Base-by-base conservation (phyloP, 2,888 invertebrate genomes). In the Harmothoe impar region DNA sequence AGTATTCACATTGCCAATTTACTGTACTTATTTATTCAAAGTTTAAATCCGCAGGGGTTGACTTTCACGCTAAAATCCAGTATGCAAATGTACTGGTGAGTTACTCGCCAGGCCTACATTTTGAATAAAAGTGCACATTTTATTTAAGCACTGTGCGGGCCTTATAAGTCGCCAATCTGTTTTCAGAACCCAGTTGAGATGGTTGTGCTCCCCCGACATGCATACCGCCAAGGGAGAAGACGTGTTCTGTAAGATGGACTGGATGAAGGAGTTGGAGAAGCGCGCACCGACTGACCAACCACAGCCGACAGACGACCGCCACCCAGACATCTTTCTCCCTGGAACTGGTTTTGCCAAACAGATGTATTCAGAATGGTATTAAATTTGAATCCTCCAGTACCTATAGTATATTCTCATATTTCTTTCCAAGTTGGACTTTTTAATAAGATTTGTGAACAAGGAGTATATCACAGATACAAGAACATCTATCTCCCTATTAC, bases 251-350 rank as follows among this genome's bases (percentile, higher is more conserved):
- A n/a, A 33, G 68, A 25, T 33, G 54, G 56, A 89, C 23, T 89
- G 89, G 89, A 43, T 89, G 25, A 29, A 31, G 23, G 68, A 89
- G n/a, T 68, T 89, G n/a, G 89, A 89, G 68, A 0, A 3, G n/a
- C 51, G 89, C n/a, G 0, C 62, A 7, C 62, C 35, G 0, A 25
- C 29, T 10, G 89, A 68, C 35, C 33, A 35, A n/a, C 54, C 52
- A 31, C 17, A n/a, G 29, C 20, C 17, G 0, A 17, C 68, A 29
- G 68, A 89, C 29, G 89, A 89, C 43, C n/a, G 15, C 23, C 43
- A 89, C 89, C 86, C 86, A 23, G 62, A 89, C 7, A n/a, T 89
- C 0, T 89, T 89, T 35, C 62, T 89, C 31, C 89, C 89, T 23
- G 89, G 89, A 0, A 68, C 68, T 33, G 89, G 89, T 12, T 68